These are phyloP conservation scores for Drosophila repletoides DNA, from an alignment of 1,140 invertebrate genomes.

Conservation along the genomic window DNA sequence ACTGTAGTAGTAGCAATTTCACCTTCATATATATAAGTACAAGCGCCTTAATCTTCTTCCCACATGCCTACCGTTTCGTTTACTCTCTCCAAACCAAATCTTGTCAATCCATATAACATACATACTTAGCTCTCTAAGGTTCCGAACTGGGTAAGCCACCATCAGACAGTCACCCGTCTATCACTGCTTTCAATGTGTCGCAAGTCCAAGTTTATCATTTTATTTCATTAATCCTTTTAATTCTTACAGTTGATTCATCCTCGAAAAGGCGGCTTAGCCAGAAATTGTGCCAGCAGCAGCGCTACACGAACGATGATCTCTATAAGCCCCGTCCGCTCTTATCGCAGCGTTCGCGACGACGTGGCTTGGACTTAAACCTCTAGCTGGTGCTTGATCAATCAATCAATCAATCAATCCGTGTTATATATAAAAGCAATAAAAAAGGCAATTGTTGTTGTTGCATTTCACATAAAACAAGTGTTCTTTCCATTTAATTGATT, in stretches of 20 bases:
- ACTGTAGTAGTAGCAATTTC: background rate
- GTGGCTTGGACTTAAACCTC: constrained; percentile 68
- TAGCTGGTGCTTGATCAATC: constrained; percentile 27
- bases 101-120: background rate
- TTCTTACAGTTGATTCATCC: constrained; percentile 34
- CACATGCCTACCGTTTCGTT: constrained; percentile 56
- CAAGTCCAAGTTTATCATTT: no score
- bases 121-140: constrained; percentile 6
- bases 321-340: constrained; percentile 86
- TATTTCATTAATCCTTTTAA: background rate
- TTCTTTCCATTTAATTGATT: constrained; percentile 39
- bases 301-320: constrained; percentile 87
- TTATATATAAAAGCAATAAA: constrained; percentile 24
- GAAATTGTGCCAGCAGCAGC: constrained; percentile 83
- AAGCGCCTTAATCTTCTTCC: constrained; percentile 44
- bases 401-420: constrained; percentile 22
- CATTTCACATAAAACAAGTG: constrained; percentile 51
- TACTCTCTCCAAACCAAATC: constrained; percentile 8
- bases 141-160: constrained; percentile 6
- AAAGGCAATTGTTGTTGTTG: constrained; percentile 68
- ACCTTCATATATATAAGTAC: constrained; percentile 4
- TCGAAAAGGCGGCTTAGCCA: constrained; percentile 47
- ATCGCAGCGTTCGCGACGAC: constrained; percentile 73
- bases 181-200: no score
- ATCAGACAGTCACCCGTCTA: background rate